Evolutionary conservation across 2,113 vertebrate species (phyloP), one percentile per base, ranked within the genome.

Genomic region (Paramormyrops kingsleyae): DNA sequence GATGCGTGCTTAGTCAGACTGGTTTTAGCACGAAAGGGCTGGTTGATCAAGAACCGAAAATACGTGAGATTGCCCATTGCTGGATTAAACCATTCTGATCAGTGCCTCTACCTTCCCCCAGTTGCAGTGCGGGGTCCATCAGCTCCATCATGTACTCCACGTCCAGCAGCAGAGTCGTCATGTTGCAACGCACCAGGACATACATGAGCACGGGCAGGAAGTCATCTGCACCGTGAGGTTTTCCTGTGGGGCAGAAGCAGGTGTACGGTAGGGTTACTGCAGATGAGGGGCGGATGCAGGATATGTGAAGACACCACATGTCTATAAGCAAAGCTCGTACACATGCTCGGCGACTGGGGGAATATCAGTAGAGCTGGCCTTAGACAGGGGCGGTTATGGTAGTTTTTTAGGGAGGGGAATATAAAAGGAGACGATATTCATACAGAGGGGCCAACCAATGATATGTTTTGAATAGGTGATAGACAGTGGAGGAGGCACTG

Each of bases 141-240:
- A 99, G 93, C 93, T 99, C 99, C 98, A 99, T 99, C 98, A 99
- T 97, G 89, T 99, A 99, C 89, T 99, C 99, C 80, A 99, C 98
- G 52, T 98, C 96, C 90, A 98, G 92, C 89, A 98, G 96, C 91
- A 99, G 94, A 70, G 96, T 94, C 0, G 94, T 91, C 92, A 99
- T 93, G 91, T 99, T 97, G 93, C 97, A 97, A 87, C 98, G 96
- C 2, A 97, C 98, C 94, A 99, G 90, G 10, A 99, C 99, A 0
- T 99, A 99, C 97, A 99, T 99, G 94, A 99, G 97, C 92, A 99
- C 99, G 0, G 99, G 99, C 85, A 99, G 96, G 95, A 99, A 99
- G 93, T 99, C 98, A 88, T 99, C 99, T 84, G 98, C 99, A 6
- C 99, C 99, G 0, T 98, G 96, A 4, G 92, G 93, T 92, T 97